Evolutionary conservation across 2,113 vertebrate genomes (phyloP).

Genomic region (Myrmophylax atrothorax): DNA sequence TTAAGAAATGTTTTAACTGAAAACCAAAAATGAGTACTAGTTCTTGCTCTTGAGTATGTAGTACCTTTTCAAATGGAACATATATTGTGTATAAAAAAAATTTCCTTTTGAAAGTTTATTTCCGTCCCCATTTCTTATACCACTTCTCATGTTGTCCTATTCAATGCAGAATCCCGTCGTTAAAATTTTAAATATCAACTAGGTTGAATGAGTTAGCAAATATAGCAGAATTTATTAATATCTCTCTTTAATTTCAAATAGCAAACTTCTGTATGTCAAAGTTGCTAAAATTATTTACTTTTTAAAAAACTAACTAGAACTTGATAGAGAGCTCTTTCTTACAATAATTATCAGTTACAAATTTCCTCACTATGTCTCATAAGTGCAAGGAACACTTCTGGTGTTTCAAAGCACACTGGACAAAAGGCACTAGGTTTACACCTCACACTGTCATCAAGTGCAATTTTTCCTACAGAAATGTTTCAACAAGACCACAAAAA

Average conservation of each 20-base stretch:
- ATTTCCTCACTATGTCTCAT: background rate
- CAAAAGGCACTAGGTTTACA: background rate
- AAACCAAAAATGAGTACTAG: background rate
- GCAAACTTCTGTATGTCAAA: background rate
- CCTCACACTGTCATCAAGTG: background rate
- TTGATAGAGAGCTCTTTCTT: background rate
- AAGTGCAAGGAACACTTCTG: background rate
- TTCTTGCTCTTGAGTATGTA: background rate
- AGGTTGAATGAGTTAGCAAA: background rate
- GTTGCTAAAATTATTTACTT: background rate
- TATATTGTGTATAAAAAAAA: background rate
- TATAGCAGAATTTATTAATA: background rate
- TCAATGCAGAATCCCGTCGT: background rate
- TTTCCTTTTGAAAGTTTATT: background rate
- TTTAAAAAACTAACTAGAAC: background rate
- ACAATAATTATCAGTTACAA: background rate
- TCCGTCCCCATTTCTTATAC: background rate
- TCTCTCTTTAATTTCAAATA: background rate
- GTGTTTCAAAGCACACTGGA: background rate
- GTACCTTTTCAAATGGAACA: background rate
- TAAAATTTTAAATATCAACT: background rate
- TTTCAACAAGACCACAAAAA: background rate
- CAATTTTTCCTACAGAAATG: background rate
- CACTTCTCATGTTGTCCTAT: background rate
- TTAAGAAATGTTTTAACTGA: background rate